A percentile compares a stretch with the other conserved stretches of the same genome.
These are phyloP conservation scores for Hemiprocne comata DNA, from an alignment of 2,113 vertebrate species.

Conservation along the genomic window DNA sequence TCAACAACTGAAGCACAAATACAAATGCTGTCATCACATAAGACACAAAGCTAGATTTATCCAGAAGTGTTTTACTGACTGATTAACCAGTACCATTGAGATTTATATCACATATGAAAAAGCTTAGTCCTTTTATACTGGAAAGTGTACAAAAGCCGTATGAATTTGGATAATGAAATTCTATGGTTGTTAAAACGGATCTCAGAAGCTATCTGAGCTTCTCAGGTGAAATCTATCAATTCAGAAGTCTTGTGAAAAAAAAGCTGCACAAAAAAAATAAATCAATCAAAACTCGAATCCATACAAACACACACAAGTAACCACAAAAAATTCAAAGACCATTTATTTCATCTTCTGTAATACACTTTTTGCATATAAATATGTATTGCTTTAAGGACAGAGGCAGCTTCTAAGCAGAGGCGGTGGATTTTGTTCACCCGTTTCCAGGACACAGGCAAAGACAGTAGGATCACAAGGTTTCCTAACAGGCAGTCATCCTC, in stretches of 20 bases:
- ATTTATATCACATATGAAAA: background rate
- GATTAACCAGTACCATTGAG: background rate
- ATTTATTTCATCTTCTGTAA: background rate
- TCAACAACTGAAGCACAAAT: background rate
- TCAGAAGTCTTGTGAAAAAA: background rate
- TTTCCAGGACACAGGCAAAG: background rate
- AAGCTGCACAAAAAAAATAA: background rate
- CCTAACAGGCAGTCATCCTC: background rate
- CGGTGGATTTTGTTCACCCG: background rate
- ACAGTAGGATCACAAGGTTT: background rate
- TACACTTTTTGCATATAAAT: background rate
- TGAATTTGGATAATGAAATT: background rate
- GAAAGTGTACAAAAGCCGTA: background rate
- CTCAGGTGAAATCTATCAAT: background rate
- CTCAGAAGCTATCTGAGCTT: background rate
- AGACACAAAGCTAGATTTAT: background rate
- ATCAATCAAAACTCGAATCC: background rate
- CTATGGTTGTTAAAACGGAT: background rate
- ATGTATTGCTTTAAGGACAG: background rate
- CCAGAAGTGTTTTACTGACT: background rate
- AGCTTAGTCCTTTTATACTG: background rate
- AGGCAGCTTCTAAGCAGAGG: background rate
- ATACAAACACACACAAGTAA: background rate
- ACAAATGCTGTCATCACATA: rapidly evolving
- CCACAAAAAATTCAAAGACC: background rate